Evolutionary conservation across 2,888 invertebrate species (phyloP).

Genomic region (Dorcus hopei): DNA sequence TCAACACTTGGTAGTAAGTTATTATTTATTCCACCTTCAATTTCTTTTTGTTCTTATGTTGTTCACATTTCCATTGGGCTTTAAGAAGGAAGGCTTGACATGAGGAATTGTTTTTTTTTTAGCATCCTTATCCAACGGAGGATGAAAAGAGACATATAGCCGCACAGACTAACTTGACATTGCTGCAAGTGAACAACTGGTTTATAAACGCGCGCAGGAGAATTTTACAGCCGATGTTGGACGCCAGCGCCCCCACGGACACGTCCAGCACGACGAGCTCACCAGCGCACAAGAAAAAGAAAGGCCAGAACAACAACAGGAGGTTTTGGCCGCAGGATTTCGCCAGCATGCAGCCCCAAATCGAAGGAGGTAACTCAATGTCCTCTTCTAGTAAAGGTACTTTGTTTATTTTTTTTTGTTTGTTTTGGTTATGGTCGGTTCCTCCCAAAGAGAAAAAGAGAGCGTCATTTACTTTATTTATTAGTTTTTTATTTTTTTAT

Average conservation of each 20-base stretch:
- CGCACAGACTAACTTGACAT: conserved; percentile 81
- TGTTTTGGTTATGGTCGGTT: not conserved
- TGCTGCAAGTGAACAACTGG: conserved; percentile 89
- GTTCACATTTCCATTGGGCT: not conserved
- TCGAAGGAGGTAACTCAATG: conserved; percentile 56
- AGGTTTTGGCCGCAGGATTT: conserved; percentile 74
- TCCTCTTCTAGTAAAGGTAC: not conserved
- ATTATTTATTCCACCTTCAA: not conserved
- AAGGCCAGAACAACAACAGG: conserved; percentile 61
- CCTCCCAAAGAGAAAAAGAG: no score
- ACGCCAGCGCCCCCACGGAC: conserved; percentile 57
- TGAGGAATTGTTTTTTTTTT: conserved; percentile 20
- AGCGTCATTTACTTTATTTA: not conserved
- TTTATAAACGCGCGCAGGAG: conserved; percentile 90
- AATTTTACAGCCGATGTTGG: conserved; percentile 90
- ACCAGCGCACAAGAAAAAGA: conserved; percentile 53
- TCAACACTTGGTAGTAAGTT: conserved; percentile 88
- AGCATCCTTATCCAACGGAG: conserved; percentile 95
- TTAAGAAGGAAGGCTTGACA: not conserved
- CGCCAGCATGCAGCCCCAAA: conserved; percentile 58
- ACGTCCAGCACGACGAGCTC: conserved; percentile 33
- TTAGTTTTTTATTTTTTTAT: not conserved
- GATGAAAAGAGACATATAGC: conserved; percentile 91
- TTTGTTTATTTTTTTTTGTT: not conserved
- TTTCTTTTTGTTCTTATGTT: not conserved